A percentile compares a stretch with the other conserved stretches of the same genome.
Evolutionary conservation across 2,888 invertebrate genomes (phyloP).

Genomic region (Linyphia triangularis): DNA sequence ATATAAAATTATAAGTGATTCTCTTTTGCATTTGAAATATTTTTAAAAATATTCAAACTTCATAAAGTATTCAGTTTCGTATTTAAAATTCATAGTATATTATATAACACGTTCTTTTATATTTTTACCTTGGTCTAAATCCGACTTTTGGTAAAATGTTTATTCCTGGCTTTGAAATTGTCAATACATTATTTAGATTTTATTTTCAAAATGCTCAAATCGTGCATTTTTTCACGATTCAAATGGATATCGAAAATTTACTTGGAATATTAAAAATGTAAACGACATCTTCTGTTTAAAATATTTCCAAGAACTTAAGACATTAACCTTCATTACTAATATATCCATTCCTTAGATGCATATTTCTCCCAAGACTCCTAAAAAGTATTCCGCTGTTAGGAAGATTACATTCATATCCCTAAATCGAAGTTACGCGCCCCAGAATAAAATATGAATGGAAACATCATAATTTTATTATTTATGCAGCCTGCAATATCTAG

Average conservation of each 20-base stretch:
- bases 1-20: too few relatives aligned
- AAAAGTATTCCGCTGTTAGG: constrained; percentile 17
- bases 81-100: too few relatives aligned
- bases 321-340: neutral
- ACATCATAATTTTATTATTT: constrained; percentile 68
- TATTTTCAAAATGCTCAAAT: neutral
- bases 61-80: too few relatives aligned
- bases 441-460: constrained; percentile 47
- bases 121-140: too few relatives aligned
- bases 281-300: neutral
- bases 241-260: neutral
- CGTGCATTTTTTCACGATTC: neutral
- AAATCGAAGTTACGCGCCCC: neutral
- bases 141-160: too few relatives aligned
- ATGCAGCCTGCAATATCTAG: constrained; percentile 62
- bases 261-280: neutral
- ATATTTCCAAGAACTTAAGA: neutral
- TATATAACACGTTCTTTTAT: too few relatives aligned
- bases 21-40: too few relatives aligned
- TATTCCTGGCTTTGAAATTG: too few relatives aligned
- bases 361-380: neutral
- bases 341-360: neutral
- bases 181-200: too few relatives aligned
- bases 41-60: too few relatives aligned
- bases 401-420: neutral